A percentile compares a stretch with the other conserved stretches of the same genome.
Evolutionary conservation across 2,113 vertebrate species (phyloP).

Genomic region (Quiscalus mexicanus): DNA sequence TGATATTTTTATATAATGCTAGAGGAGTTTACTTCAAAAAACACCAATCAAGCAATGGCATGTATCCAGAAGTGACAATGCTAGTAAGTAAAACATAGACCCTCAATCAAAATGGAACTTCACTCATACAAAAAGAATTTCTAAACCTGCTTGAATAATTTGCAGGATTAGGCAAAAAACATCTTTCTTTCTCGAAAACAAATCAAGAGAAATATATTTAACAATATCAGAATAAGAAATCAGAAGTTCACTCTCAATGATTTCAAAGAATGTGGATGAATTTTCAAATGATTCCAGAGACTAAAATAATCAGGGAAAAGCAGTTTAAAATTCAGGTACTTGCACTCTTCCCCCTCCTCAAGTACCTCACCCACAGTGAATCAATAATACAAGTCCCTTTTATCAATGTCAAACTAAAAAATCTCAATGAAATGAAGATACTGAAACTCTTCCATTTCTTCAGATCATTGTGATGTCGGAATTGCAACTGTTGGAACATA

Average conservation of each 20-base stretch:
- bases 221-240: neutral
- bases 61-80: neutral
- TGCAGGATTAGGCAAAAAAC: neutral
- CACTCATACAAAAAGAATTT: neutral
- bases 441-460: neutral
- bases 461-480: neutral
- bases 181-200: neutral
- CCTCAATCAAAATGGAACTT: neutral
- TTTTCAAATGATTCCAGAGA: neutral
- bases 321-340: neutral
- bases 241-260: neutral
- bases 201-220: neutral
- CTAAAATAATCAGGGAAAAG: neutral
- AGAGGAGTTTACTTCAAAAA: neutral
- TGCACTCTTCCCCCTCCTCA: neutral
- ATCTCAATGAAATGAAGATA: neutral
- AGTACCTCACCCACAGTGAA: neutral
- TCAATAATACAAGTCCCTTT: neutral
- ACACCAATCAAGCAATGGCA: neutral
- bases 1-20: neutral
- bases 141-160: neutral
- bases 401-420: neutral
- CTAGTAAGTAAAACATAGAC: neutral
- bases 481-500: neutral
- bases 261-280: neutral